Evolutionary conservation across 2,113 vertebrate species (phyloP).

Genomic region (Falcunculus frontatus): DNA sequence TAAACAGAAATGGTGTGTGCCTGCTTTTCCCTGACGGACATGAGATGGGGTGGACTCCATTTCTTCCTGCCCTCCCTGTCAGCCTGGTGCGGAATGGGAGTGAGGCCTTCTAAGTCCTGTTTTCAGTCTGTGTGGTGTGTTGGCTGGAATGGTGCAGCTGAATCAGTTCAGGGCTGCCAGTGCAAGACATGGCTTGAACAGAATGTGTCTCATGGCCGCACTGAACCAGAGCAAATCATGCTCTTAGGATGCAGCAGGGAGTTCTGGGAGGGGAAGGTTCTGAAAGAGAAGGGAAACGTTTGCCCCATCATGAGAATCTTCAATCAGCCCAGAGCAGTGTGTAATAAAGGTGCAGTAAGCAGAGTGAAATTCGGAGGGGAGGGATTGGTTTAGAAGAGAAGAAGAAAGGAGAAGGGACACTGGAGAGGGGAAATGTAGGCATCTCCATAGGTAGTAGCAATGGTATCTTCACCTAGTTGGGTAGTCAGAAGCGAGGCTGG

Average conservation of each 20-base stretch:
- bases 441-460: not conserved
- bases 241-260: not conserved
- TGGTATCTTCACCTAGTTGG: not conserved
- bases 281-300: not conserved
- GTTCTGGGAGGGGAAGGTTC: not conserved
- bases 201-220: not conserved
- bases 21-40: not conserved
- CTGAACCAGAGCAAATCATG: not conserved
- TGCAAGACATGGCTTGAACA: not conserved
- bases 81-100: not conserved
- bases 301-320: not conserved
- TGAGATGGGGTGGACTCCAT: not conserved
- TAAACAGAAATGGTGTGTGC: not conserved
- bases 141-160: not conserved
- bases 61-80: not conserved
- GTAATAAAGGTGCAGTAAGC: not conserved
- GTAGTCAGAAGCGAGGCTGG: not conserved
- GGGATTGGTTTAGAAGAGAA: not conserved
- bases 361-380: not conserved
- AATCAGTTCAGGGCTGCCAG: not conserved
- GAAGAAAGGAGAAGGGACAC: not conserved
- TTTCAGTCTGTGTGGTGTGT: not conserved
- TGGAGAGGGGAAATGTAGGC: not conserved
- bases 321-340: not conserved
- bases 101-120: not conserved